Evolutionary conservation across 1,140 invertebrate genomes (phyloP).

Genomic region (Drosophila insularis): DNA sequence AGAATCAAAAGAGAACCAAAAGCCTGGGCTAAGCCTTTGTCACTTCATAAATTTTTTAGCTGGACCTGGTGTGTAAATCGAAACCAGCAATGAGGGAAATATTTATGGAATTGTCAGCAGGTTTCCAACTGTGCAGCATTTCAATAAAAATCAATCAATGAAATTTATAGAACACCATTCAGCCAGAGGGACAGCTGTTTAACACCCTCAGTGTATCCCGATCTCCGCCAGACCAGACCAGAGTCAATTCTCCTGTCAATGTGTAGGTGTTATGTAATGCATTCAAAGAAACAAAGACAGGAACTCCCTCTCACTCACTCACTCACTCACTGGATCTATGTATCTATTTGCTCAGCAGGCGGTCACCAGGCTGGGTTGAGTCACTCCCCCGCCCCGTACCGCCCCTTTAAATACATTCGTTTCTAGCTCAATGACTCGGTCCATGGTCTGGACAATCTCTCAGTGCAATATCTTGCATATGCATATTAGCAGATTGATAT

Average conservation of each 20-base stretch:
- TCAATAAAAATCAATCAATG: conserved; percentile 76
- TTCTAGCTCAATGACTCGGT: conserved; percentile 45
- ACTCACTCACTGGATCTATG: background rate
- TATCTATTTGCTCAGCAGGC: conserved; percentile 44
- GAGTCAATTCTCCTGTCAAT: conserved; percentile 37
- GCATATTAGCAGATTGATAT: conserved; percentile 26
- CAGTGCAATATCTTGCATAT: conserved; percentile 32
- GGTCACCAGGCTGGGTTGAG: conserved; percentile 42
- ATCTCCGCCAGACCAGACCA: background rate
- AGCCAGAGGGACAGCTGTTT: conserved; percentile 61
- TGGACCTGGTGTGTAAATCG: conserved; percentile 31
- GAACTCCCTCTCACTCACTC: background rate
- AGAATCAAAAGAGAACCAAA: background rate
- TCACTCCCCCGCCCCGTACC: conserved; percentile 29
- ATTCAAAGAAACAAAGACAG: conserved; percentile 58
- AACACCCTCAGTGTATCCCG: conserved; percentile 34
- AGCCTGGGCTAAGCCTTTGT: conserved; percentile 49
- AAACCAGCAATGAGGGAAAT: conserved; percentile 51
- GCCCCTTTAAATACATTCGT: conserved; percentile 2
- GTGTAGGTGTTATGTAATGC: conserved; percentile 72
- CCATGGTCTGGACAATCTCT: conserved; percentile 35
- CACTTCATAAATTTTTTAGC: conserved; percentile 70
- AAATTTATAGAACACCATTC: conserved; percentile 69
- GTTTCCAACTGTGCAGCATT: conserved; percentile 72
- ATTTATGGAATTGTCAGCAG: conserved; percentile 72